Conservation (phyloP, 2,888 invertebrate species). For the Hylaea fasciaria region DNA sequence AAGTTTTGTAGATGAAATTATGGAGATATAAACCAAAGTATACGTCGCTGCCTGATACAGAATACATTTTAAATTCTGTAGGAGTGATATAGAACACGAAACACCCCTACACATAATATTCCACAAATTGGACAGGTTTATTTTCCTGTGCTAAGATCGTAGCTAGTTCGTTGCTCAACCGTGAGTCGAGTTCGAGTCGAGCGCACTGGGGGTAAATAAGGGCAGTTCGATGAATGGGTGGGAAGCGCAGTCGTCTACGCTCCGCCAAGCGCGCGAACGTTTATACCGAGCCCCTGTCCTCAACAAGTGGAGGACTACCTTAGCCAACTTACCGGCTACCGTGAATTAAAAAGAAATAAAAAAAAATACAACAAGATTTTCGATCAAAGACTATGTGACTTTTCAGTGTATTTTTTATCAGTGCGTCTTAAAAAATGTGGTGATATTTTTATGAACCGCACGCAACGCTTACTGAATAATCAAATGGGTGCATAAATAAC, state of each 20-base stretch:
- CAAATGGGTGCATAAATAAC: slow-evolving; percentile 36
- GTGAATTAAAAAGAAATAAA: slow-evolving; percentile 26
- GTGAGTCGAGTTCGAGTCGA: slow-evolving; percentile 63
- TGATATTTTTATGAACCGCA: slow-evolving; percentile 15
- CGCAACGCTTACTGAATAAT: slow-evolving; percentile 23
- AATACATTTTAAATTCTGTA: no score
- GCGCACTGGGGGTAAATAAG: slow-evolving; percentile 54
- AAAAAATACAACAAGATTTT: not conserved
- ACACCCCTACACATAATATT: not conserved
- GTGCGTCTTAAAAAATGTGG: slow-evolving; percentile 16
- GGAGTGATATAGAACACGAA: not conserved
- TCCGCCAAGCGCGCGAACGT: slow-evolving; percentile 81
- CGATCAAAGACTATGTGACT: slow-evolving; percentile 17
- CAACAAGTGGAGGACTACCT: slow-evolving; percentile 68
- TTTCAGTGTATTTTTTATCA: slow-evolving; percentile 8
- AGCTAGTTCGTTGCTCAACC: slow-evolving; percentile 10
- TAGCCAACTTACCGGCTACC: slow-evolving; percentile 32
- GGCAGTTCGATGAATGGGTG: slow-evolving; percentile 73
- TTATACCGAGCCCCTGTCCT: slow-evolving; percentile 54
- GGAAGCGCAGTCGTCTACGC: slow-evolving; percentile 81
- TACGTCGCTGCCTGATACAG: no score
- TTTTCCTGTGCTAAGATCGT: slow-evolving; percentile 8
- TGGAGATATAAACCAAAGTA: no score
- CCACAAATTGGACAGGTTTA: slow-evolving; percentile 5
- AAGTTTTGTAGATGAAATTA: no score